Percentiles rank a stretch among this genome's conserved stretches.
phyloP scores from a whole-genome alignment of 2,113 vertebrate species.

The Pangasianodon hypophthalmus region DNA sequence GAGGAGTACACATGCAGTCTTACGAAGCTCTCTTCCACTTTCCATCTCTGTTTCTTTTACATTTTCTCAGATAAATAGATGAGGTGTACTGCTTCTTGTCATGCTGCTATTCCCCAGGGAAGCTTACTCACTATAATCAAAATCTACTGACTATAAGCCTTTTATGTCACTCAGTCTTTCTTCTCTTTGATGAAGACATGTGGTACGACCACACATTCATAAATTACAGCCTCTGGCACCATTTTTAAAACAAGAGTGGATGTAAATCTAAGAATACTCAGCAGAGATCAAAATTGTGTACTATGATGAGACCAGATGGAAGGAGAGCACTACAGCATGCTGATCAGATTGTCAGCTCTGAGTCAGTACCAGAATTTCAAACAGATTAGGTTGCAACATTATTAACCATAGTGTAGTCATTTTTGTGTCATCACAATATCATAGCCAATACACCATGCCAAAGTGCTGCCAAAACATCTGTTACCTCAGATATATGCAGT shows the following conservation, averaged over 20 bases:
- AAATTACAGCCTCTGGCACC: constrained; percentile 9
- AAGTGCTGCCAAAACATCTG: background rate
- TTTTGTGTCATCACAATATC: background rate
- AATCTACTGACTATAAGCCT: constrained; percentile 27
- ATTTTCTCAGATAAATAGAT: constrained; percentile 33
- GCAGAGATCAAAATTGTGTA: background rate
- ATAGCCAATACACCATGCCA: background rate
- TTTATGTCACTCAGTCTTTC: constrained; percentile 18
- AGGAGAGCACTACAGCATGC: background rate
- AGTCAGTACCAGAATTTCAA: constrained; percentile 16
- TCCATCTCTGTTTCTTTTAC: background rate
- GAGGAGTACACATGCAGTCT: constrained; percentile 65
- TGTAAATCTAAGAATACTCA: constrained; percentile 32
- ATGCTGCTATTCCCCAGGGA: constrained; percentile 11
- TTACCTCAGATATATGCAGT: background rate
- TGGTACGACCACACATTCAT: constrained; percentile 27
- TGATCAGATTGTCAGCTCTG: background rate
- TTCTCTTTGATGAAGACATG: constrained; percentile 33
- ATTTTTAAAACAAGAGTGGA: background rate
- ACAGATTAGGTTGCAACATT: background rate
- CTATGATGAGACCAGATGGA: constrained; percentile 30
- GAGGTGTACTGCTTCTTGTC: constrained; percentile 25
- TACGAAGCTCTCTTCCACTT: constrained; percentile 48
- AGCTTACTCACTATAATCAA: constrained; percentile 39
- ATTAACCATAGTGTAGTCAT: background rate